Percentiles rank a stretch among this genome's conserved stretches.
These are phyloP conservation scores for Ostrea edulis DNA, from an alignment of 1,140 invertebrate genomes.

Conservation along the genomic window DNA sequence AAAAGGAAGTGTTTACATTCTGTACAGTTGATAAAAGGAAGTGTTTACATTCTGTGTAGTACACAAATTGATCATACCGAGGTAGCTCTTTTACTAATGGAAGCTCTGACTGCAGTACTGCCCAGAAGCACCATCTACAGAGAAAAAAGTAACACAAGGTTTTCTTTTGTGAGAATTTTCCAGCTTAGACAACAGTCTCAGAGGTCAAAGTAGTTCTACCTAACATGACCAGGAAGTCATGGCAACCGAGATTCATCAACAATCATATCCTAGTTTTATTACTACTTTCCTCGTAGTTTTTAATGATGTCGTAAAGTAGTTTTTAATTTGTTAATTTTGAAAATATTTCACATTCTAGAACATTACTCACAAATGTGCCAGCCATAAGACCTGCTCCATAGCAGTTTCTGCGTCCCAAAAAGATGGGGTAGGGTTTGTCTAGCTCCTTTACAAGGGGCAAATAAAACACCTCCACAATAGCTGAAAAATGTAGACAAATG, in stretches of 20 bases:
- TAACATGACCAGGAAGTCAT: too few species aligned
- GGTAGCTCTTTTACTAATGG: constrained; percentile 57
- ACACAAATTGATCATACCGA: constrained; percentile 61
- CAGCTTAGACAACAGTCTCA: too few species aligned
- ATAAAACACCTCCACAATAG: constrained; percentile 56
- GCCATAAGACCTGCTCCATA: constrained; percentile 63
- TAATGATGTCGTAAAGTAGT: background rate
- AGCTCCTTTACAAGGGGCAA: constrained; percentile 57
- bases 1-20: too few species aligned
- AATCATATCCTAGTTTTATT: too few species aligned
- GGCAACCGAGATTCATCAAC: too few species aligned
- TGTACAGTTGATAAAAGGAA: background rate
- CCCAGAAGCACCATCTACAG: constrained; percentile 67
- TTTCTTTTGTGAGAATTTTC: too few species aligned
- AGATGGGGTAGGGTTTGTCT: constrained; percentile 32
- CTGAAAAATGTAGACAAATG: constrained; percentile 51
- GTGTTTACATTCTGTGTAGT: background rate
- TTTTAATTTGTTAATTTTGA: background rate
- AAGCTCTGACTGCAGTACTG: constrained; percentile 64
- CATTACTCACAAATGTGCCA: constrained; percentile 62
- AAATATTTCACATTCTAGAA: background rate
- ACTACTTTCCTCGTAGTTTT: background rate
- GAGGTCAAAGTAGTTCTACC: too few species aligned
- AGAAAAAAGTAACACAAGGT: background rate
- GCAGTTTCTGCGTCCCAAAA: constrained; percentile 56